Evolutionary conservation across 2,113 vertebrate genomes (phyloP).

Genomic region (Chrysemys picta): DNA sequence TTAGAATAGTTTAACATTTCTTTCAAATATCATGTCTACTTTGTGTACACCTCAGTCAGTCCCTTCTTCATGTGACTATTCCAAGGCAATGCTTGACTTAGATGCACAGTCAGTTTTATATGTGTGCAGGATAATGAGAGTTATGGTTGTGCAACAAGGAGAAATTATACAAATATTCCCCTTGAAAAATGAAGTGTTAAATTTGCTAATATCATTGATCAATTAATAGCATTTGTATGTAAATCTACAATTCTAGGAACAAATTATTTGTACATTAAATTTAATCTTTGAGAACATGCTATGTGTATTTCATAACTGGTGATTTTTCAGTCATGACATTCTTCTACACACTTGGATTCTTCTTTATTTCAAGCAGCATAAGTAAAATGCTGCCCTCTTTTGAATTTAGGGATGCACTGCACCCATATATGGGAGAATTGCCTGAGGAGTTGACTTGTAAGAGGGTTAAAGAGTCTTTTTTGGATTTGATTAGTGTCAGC

Average conservation of each 20-base stretch:
- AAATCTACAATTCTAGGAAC: neutral
- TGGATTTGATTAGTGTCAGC: fast-evolving
- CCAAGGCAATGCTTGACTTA: neutral
- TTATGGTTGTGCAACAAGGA: neutral
- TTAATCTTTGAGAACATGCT: neutral
- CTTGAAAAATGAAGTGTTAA: neutral
- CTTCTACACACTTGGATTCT: neutral
- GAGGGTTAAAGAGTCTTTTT: neutral
- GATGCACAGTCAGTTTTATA: neutral
- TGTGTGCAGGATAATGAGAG: neutral
- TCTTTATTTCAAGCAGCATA: slow-evolving; percentile 49
- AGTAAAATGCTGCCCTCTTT: slow-evolving; percentile 85
- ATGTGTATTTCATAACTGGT: neutral
- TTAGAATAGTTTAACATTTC: neutral
- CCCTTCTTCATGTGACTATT: neutral
- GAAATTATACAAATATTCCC: neutral
- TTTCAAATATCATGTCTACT: neutral
- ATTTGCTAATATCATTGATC: neutral
- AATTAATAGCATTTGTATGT: slow-evolving; percentile 7
- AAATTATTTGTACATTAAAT: neutral
- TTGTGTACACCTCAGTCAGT: fast-evolving
- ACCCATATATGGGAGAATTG: slow-evolving; percentile 25
- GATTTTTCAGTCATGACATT: slow-evolving; percentile 42
- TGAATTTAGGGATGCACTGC: slow-evolving; percentile 71
- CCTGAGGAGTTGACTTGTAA: fast-evolving